These are phyloP conservation scores for Diplodus sargus DNA, from an alignment of 2,797 vertebrate genomes.

Conservation along the genomic window DNA sequence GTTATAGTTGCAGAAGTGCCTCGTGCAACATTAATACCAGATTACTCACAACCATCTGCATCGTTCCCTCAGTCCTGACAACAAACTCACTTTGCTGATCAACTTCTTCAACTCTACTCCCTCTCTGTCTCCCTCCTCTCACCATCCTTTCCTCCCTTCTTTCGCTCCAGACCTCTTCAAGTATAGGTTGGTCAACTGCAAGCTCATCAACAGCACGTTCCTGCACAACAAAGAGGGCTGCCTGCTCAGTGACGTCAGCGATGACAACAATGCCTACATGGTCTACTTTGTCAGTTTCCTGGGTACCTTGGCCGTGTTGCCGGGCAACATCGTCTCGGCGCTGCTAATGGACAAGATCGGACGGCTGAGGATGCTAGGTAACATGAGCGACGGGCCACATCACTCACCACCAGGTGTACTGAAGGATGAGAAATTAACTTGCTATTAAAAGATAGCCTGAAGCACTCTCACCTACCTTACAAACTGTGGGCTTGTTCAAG, in stretches of 20 bases:
- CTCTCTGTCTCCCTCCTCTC: background rate
- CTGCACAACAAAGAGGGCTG: constrained; percentile 98
- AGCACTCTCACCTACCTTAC: background rate
- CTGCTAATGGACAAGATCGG: constrained; percentile 99
- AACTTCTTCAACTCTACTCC: background rate
- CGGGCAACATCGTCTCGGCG: constrained; percentile 96
- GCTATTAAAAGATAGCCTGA: background rate
- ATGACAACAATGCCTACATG: constrained; percentile 99
- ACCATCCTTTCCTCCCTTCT: background rate
- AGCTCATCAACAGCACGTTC: constrained; percentile 95
- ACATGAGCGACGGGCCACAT: constrained; percentile 11
- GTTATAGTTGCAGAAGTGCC: background rate
- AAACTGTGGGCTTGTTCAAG: background rate
- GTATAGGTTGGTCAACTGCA: constrained; percentile 93
- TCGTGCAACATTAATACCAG: background rate
- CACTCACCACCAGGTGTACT: background rate
- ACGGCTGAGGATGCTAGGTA: constrained; percentile 96
- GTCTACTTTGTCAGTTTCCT: constrained; percentile 98
- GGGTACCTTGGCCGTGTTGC: constrained; percentile 95
- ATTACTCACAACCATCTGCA: background rate
- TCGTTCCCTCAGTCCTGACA: background rate
- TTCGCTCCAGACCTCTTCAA: constrained; percentile 91
- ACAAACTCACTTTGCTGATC: background rate
- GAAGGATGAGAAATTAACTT: background rate
- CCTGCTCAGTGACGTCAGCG: constrained; percentile 92